Conservation (phyloP, 1,140 invertebrate genomes). For the Zaprionus davidi region DNA sequence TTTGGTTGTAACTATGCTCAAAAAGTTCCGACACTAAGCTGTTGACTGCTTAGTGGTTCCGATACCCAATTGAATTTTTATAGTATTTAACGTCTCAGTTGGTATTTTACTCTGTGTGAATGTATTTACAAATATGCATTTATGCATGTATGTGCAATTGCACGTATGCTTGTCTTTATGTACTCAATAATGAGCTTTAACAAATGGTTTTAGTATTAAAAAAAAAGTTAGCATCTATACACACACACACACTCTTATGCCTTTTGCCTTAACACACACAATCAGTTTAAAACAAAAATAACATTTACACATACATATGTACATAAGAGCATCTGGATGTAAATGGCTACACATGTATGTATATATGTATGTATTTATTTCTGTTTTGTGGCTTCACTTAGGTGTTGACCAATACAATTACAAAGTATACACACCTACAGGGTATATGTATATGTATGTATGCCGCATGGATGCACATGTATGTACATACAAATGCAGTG, state of each 20-base stretch:
- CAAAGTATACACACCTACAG: constrained; percentile 25
- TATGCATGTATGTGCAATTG: neutral
- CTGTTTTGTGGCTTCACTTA: constrained; percentile 13
- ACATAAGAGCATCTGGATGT: neutral
- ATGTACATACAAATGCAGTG: neutral
- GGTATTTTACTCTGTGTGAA: too few relatives aligned
- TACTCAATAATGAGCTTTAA: neutral
- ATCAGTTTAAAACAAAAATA: constrained; percentile 10
- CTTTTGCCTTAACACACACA: neutral
- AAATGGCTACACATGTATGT: neutral
- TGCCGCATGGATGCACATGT: constrained; percentile 14
- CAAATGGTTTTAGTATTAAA: neutral
- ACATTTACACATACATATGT: neutral
- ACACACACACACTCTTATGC: neutral
- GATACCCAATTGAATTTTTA: too few relatives aligned
- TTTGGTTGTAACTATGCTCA: too few relatives aligned
- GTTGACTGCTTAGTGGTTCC: too few relatives aligned
- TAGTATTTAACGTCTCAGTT: too few relatives aligned
- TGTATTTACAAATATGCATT: neutral
- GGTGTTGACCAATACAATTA: constrained; percentile 10
- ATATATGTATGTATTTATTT: constrained; percentile 7
- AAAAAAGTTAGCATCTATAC: neutral
- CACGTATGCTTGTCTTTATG: neutral
- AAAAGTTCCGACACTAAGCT: too few relatives aligned
- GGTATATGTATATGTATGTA: neutral